Evolutionary conservation across 2,888 invertebrate genomes (phyloP).

Genomic region (Proisotoma minuta): DNA sequence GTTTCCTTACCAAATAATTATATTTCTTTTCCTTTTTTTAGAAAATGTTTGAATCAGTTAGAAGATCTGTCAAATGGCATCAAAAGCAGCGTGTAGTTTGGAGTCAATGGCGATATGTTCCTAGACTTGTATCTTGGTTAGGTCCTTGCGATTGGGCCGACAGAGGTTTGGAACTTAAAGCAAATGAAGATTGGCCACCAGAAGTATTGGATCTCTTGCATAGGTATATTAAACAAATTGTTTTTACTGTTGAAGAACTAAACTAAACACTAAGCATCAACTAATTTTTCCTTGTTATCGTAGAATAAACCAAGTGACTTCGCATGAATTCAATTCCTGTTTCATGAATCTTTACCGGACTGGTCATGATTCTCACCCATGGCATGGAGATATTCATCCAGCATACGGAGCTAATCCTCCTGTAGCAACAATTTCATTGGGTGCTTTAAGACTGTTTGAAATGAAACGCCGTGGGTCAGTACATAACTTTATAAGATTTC

Average conservation of each 20-base stretch:
- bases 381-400: slow-evolving; percentile 54
- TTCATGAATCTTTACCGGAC: slow-evolving; percentile 54
- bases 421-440: slow-evolving; percentile 42
- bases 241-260: not conserved
- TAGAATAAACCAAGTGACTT: slow-evolving; percentile 48
- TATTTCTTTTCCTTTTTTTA: slow-evolving; percentile 10
- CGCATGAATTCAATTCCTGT: slow-evolving; percentile 53
- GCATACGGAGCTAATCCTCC: slow-evolving; percentile 49
- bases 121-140: slow-evolving; percentile 54
- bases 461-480: slow-evolving; percentile 32
- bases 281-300: slow-evolving; percentile 7
- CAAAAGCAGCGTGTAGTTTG: slow-evolving; percentile 44
- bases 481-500: slow-evolving; percentile 49
- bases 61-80: slow-evolving; percentile 43
- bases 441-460: slow-evolving; percentile 46
- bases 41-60: slow-evolving; percentile 35
- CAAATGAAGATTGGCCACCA: slow-evolving; percentile 48
- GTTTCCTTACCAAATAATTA: not conserved
- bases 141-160: slow-evolving; percentile 54
- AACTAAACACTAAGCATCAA: not conserved
- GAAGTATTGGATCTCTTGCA: slow-evolving; percentile 48
- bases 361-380: slow-evolving; percentile 53
- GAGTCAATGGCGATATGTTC: slow-evolving; percentile 48
- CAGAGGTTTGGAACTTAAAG: slow-evolving; percentile 49
- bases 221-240: slow-evolving; percentile 37